Percentiles rank a stretch among this genome's conserved stretches.
Evolutionary conservation across 2,113 vertebrate species (phyloP).

Genomic region (Tachysurus vachellii): DNA sequence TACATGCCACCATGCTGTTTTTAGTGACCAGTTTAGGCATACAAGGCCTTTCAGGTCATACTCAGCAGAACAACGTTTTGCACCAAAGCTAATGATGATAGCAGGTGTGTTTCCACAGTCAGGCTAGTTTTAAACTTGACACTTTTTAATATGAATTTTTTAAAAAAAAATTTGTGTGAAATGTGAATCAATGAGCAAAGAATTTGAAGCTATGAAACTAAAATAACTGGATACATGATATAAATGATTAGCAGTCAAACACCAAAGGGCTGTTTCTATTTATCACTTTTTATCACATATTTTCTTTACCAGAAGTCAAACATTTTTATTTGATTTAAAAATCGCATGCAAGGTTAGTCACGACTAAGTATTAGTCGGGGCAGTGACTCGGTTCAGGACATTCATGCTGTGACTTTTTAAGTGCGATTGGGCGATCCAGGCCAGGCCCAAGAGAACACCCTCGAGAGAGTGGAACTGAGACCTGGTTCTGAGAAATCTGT

Average conservation of each 20-base stretch:
- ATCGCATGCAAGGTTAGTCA: background rate
- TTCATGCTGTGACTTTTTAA: background rate
- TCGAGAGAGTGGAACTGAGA: constrained; percentile 6
- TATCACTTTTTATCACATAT: background rate
- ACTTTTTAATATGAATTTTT: background rate
- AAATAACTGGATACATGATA: background rate
- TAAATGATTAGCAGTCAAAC: too few species aligned
- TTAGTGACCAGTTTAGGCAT: background rate
- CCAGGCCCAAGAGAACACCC: background rate
- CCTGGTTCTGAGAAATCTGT: constrained; percentile 11
- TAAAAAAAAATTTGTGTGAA: background rate
- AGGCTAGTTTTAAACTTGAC: background rate
- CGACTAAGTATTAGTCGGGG: background rate
- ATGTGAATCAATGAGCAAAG: background rate
- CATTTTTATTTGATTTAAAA: background rate
- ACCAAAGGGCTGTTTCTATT: background rate
- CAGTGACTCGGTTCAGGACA: background rate
- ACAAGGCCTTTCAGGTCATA: background rate
- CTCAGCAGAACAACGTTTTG: background rate
- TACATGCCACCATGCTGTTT: constrained; percentile 1
- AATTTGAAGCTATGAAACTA: background rate
- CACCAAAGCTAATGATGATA: background rate
- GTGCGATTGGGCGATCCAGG: background rate
- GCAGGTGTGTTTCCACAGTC: background rate
- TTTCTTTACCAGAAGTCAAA: background rate